Percentiles rank a stretch among this genome's conserved stretches.
Evolutionary conservation across 2,888 invertebrate species (phyloP).

Genomic region (Acholoe squamosa): DNA sequence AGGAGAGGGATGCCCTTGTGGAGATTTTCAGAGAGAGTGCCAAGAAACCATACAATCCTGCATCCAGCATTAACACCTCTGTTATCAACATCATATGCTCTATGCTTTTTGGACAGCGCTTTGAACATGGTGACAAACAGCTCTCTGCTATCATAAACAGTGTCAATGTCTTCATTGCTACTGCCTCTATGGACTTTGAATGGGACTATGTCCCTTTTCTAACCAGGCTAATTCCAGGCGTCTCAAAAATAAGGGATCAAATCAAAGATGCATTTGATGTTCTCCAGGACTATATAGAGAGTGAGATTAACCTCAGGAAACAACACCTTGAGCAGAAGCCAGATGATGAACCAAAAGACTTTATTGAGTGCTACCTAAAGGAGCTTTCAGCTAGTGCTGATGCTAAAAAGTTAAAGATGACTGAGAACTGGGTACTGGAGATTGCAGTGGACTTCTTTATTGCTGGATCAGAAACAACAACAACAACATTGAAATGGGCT

Average conservation of each 20-base stretch:
- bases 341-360: slow-evolving; percentile 35
- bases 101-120: slow-evolving; percentile 34
- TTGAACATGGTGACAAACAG: background rate
- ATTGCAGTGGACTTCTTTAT: slow-evolving; percentile 27
- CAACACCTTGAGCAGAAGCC: background rate
- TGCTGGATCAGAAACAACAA: slow-evolving; percentile 40
- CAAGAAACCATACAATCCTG: slow-evolving; percentile 3
- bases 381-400: background rate
- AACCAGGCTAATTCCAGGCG: background rate
- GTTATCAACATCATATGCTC: slow-evolving; percentile 61
- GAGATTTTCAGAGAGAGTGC: background rate
- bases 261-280: background rate
- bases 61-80: background rate
- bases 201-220: slow-evolving; percentile 20
- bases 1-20: slow-evolving; percentile 21
- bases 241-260: background rate
- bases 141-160: background rate
- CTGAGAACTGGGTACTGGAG: background rate
- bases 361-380: slow-evolving; percentile 28
- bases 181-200: background rate
- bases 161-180: background rate
- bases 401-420: background rate
- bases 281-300: background rate
- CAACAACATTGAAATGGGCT: slow-evolving; percentile 45
- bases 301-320: background rate